Conservation (phyloP, 2,888 invertebrate genomes). For the Pseudococcus jackbeardsleyi region DNA sequence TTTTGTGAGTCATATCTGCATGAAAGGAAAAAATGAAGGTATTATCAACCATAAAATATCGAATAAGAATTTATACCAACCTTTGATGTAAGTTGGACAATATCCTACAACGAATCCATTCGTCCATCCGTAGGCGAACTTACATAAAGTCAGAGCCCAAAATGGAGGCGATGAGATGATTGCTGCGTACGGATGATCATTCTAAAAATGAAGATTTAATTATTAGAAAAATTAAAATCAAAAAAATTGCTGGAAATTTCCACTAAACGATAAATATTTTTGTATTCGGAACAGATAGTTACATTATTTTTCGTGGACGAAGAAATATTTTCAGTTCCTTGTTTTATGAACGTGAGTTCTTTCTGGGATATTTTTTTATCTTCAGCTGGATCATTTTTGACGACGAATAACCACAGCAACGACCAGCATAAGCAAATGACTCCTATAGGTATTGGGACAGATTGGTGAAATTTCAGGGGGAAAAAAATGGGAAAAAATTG, state of each 20-base stretch:
- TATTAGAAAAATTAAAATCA: not conserved
- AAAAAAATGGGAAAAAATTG: not conserved
- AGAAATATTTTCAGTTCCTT: not conserved
- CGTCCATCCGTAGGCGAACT: not conserved
- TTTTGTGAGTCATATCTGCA: not conserved
- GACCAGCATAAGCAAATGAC: conserved; percentile 81
- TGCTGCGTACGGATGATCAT: not conserved
- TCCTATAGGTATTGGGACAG: conserved; percentile 71
- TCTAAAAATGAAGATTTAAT: not conserved
- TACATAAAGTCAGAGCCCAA: not conserved
- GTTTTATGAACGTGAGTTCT: conserved; percentile 79
- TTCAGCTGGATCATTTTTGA: conserved; percentile 81
- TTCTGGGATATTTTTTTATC: conserved; percentile 80
- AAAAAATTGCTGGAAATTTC: not conserved
- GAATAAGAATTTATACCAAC: not conserved
- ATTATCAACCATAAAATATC: no score
- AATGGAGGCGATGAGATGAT: not conserved
- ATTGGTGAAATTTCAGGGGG: not conserved
- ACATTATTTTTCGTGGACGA: not conserved
- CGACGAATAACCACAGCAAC: conserved; percentile 78
- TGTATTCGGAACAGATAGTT: not conserved
- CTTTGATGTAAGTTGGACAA: not conserved
- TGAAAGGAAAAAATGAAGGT: no score
- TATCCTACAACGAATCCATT: not conserved
- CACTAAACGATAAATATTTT: no score